Evolutionary conservation across 2,888 invertebrate species (phyloP), one percentile per base, ranked within the genome.

Genomic region (Elgonia sp.): DNA sequence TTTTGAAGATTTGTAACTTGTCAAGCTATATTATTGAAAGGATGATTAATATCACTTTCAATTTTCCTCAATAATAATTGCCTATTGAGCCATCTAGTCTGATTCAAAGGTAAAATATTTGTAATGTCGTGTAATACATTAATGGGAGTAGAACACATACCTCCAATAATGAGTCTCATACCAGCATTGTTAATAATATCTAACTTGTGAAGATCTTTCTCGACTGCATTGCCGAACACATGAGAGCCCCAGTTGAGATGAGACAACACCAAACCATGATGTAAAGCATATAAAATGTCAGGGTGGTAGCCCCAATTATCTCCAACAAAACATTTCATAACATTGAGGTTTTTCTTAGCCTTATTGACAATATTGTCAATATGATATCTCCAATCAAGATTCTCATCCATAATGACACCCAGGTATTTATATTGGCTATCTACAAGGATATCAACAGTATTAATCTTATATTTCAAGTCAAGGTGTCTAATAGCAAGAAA

Each of bases 81-180:
- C 12, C 42, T 7, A 42, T 9, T 9, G 7, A 50, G 10, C 14
- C 16, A 14, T 16, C 50, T 50, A 14, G 14, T 57, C 18, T 4
- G 7, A 7, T 18, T 8, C 18, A 57, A 20, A 12, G 57, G 57
- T 14, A 57, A 57, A 57, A 20, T 57, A 57, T 14, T 20, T 12
- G 57, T 57, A 7, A 57, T 12, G 7, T 57, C 57, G 20, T 57
- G 57, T 9, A 57, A 20, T 57, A 57, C 57, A 57, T 57, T 57
- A 18, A 57, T 57, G 2, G 57, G 57, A 18, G 57, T 57, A 57
- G 7, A 8, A 14, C 20, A 6, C 57, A 57, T 57, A 5, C 18
- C 5, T 20, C 57, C 57, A 5, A 57, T 20, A 57, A 57, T 57
- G 2, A 57, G 20, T 62, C 62, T 62, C 16, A 37, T 37, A 6